Evolutionary conservation across 2,797 vertebrate genomes (phyloP).

Genomic region (Poeciliopsis turneri): DNA sequence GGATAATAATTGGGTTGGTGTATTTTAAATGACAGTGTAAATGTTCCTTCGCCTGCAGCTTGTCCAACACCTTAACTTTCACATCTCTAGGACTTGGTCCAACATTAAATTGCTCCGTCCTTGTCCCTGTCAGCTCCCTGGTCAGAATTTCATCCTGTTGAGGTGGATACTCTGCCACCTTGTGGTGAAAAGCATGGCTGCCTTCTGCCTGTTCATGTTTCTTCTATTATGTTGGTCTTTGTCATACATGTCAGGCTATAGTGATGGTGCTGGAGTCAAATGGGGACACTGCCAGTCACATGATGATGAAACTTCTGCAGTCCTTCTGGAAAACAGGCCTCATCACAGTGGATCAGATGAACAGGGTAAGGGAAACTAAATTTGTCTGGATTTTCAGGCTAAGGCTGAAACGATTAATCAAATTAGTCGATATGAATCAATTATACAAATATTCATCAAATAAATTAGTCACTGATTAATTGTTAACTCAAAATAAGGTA

Average conservation of each 20-base stretch:
- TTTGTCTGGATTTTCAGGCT: not conserved
- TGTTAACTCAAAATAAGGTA: no score
- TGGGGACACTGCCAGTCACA: constrained; percentile 80
- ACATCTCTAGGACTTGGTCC: not conserved
- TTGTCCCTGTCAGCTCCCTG: not conserved
- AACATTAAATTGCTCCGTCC: not conserved
- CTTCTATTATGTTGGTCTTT: not conserved
- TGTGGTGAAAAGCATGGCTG: constrained; percentile 28
- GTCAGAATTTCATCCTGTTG: not conserved
- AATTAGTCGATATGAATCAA: no score
- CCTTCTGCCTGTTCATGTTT: not conserved
- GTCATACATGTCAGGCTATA: constrained; percentile 72
- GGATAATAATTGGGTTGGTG: not conserved
- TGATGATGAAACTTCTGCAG: constrained; percentile 87
- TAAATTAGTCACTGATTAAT: no score
- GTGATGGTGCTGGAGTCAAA: constrained; percentile 89
- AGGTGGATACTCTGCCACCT: constrained; percentile 40
- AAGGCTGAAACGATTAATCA: no score
- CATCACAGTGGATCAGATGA: constrained; percentile 92
- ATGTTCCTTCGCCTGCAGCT: no score
- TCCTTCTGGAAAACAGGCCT: constrained; percentile 87
- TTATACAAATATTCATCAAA: no score
- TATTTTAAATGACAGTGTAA: not conserved
- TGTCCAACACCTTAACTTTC: not conserved
- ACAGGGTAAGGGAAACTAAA: constrained; percentile 76